Evolutionary conservation across 2,113 vertebrate species (phyloP).

Genomic region (Nansenia antarctica): DNA sequence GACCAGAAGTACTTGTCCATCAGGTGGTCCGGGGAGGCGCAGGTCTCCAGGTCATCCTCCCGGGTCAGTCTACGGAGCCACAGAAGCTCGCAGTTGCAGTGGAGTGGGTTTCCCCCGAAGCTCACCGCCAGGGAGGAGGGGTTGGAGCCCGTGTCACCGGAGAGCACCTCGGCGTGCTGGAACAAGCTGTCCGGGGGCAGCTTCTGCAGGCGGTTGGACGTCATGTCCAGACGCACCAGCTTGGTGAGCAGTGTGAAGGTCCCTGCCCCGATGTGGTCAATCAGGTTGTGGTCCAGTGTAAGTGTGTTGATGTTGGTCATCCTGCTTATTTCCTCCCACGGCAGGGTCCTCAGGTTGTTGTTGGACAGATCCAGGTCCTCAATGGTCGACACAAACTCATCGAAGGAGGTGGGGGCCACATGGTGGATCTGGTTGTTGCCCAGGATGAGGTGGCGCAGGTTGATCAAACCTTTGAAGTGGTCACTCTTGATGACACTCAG

Average conservation of each 20-base stretch:
- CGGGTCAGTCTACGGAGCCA: conserved; percentile 86
- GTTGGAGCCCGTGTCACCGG: conserved; percentile 75
- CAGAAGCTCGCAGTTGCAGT: conserved; percentile 92
- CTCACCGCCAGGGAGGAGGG: conserved; percentile 82
- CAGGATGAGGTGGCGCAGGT: conserved; percentile 90
- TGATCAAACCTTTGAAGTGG: conserved; percentile 86
- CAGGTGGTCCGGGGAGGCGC: conserved; percentile 87
- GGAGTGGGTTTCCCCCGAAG: conserved; percentile 90
- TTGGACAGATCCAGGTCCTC: conserved; percentile 95
- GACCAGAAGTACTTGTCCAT: conserved; percentile 94
- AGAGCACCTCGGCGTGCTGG: conserved; percentile 78
- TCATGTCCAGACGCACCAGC: conserved; percentile 89
- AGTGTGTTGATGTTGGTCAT: conserved; percentile 93
- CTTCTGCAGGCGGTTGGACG: conserved; percentile 90
- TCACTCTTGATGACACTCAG: conserved; percentile 81
- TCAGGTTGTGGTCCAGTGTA: conserved; percentile 91
- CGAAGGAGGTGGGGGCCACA: conserved; percentile 82
- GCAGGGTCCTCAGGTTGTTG: conserved; percentile 87
- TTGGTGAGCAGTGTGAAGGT: conserved; percentile 89
- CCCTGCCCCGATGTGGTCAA: conserved; percentile 86
- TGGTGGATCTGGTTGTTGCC: conserved; percentile 92
- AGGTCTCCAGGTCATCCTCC: conserved; percentile 90
- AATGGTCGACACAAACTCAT: conserved; percentile 89
- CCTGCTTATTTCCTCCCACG: conserved; percentile 88
- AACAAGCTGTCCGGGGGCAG: conserved; percentile 88